These are phyloP conservation scores for Xylota segnis DNA, from an alignment of 2,888 invertebrate genomes.

Conservation along the genomic window DNA sequence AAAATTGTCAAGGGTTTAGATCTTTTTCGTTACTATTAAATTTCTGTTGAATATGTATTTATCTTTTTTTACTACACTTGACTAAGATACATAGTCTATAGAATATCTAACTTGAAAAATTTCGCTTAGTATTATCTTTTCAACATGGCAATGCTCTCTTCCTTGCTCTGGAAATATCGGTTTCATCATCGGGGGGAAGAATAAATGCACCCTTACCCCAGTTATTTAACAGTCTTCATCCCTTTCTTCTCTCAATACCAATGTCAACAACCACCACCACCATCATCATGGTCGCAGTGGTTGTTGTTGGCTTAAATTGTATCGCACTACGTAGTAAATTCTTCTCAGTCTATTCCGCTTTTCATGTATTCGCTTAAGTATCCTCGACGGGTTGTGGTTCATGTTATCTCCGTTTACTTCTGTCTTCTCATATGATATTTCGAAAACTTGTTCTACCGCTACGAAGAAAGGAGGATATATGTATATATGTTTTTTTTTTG, in stretches of 20 bases:
- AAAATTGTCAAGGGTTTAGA: no score
- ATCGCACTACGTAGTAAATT: slow-evolving; percentile 41
- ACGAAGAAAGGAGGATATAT: slow-evolving; percentile 42
- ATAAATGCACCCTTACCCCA: slow-evolving; percentile 68
- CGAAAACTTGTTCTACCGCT: slow-evolving; percentile 64
- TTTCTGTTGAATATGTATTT: no score
- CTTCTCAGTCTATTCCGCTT: slow-evolving; percentile 40
- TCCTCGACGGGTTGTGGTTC: slow-evolving; percentile 53
- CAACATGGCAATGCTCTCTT: slow-evolving; percentile 41
- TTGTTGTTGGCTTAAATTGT: slow-evolving; percentile 50
- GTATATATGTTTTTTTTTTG: slow-evolving; percentile 35
- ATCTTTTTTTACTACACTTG: no score
- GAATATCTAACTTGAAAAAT: no score
- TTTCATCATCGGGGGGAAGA: slow-evolving; percentile 44
- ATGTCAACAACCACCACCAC: slow-evolving; percentile 75
- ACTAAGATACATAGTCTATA: no score
- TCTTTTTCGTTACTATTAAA: no score
- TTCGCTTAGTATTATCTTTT: not conserved
- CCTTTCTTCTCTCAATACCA: slow-evolving; percentile 65
- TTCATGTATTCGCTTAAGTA: slow-evolving; percentile 53
- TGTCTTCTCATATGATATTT: slow-evolving; percentile 40
- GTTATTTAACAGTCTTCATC: slow-evolving; percentile 56
- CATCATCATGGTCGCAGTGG: slow-evolving; percentile 24
- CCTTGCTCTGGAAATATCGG: slow-evolving; percentile 30
- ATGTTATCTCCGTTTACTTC: slow-evolving; percentile 46